These are phyloP conservation scores for Ichneumon xanthorius DNA, from an alignment of 2,888 invertebrate species.

Conservation along the genomic window DNA sequence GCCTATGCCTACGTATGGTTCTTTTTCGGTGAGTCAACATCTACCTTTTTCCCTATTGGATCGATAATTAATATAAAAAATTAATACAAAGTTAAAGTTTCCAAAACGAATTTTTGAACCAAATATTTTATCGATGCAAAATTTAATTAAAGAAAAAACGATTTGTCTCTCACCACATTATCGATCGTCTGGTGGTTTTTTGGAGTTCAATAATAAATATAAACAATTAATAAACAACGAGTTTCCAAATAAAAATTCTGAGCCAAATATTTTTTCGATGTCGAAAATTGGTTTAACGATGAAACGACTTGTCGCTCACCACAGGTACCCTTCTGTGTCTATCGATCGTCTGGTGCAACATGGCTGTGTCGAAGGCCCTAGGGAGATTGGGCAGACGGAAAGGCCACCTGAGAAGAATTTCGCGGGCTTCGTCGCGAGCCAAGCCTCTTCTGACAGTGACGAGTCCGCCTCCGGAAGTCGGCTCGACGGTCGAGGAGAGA, in stretches of 20 bases:
- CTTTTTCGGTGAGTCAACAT: constrained; percentile 88
- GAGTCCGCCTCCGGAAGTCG: constrained; percentile 77
- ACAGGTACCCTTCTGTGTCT: constrained; percentile 90
- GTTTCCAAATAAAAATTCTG: too few relatives aligned
- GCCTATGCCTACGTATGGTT: constrained; percentile 92
- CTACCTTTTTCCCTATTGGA: background rate
- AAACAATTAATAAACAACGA: background rate
- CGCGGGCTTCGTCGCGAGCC: constrained; percentile 80
- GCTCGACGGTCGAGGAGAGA: constrained; percentile 91
- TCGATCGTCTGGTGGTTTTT: constrained; percentile 90
- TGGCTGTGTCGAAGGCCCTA: constrained; percentile 92
- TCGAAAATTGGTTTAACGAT: background rate
- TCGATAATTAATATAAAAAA: background rate
- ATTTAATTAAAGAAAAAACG: background rate
- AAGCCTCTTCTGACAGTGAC: constrained; percentile 78
- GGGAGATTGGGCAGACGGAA: constrained; percentile 86
- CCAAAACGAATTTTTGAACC: background rate
- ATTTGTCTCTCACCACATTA: constrained; percentile 82
- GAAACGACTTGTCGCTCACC: constrained; percentile 59
- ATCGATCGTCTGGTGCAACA: constrained; percentile 93
- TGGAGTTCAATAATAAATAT: background rate
- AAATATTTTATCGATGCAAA: background rate
- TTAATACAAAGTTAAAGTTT: background rate
- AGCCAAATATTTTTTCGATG: background rate
- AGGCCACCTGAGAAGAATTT: constrained; percentile 80